Evolutionary conservation across 2,797 vertebrate species (phyloP).

Genomic region (Pangasius macronema): DNA sequence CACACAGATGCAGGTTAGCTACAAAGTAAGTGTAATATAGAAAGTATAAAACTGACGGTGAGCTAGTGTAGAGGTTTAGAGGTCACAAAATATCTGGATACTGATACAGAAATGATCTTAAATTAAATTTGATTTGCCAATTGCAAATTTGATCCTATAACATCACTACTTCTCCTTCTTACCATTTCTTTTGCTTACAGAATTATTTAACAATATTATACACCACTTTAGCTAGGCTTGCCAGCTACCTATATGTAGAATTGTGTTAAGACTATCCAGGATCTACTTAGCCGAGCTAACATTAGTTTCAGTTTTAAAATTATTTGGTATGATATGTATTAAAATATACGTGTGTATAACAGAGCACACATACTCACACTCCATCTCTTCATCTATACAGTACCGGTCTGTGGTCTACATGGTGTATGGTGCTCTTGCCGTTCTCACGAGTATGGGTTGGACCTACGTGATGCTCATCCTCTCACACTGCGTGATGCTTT

Average conservation of each 20-base stretch:
- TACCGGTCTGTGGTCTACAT: conserved; percentile 79
- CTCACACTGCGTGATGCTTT: conserved; percentile 90
- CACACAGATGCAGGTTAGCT: background rate
- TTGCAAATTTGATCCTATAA: background rate
- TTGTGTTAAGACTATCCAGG: background rate
- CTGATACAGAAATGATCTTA: background rate
- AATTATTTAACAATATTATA: background rate
- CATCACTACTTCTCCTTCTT: background rate
- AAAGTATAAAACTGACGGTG: background rate
- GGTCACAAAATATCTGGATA: background rate
- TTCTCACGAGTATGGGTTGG: conserved; percentile 89
- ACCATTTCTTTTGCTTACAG: background rate
- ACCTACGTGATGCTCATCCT: conserved; percentile 87
- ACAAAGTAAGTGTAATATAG: background rate
- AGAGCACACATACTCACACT: background rate
- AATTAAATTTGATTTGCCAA: background rate
- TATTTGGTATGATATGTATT: background rate
- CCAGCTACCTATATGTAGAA: background rate
- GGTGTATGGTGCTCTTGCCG: conserved; percentile 83
- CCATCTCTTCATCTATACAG: conserved; percentile 3
- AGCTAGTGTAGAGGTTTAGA: background rate
- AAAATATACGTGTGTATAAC: background rate
- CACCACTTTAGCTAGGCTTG: background rate
- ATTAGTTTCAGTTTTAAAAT: background rate
- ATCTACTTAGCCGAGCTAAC: background rate